phyloP scores from a whole-genome alignment of 2,113 vertebrate genomes.

The Xiphophorus maculatus region DNA sequence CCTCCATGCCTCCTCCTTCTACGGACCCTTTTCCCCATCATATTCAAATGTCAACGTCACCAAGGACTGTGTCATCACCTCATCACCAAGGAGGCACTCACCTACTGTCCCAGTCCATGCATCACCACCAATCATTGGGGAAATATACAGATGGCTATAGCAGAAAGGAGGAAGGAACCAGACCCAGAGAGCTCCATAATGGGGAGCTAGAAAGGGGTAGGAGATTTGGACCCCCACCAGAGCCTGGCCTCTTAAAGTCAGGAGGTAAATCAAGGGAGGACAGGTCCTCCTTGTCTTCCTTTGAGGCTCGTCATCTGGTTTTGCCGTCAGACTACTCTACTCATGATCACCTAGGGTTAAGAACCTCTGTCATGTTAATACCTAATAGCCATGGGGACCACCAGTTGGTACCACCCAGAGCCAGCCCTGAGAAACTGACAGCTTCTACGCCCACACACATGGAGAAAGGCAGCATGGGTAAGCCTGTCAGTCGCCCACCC shows the following conservation, averaged over 20 bases:
- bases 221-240: conserved; percentile 75
- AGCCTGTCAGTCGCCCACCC: conserved; percentile 82
- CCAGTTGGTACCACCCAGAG: conserved; percentile 76
- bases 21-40: conserved; percentile 82
- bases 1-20: conserved; percentile 84
- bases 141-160: conserved; percentile 85
- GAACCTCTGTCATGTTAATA: conserved; percentile 92
- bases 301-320: conserved; percentile 88
- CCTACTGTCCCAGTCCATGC: conserved; percentile 82
- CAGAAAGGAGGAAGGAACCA: conserved; percentile 83
- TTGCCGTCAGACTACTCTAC: conserved; percentile 86
- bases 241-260: conserved; percentile 64
- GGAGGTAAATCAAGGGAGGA: conserved; percentile 64
- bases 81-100: conserved; percentile 78
- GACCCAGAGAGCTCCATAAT: conserved; percentile 89
- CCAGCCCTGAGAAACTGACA: conserved; percentile 81
- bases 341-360: conserved; percentile 85
- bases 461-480: conserved; percentile 86
- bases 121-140: conserved; percentile 87
- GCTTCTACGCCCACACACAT: conserved; percentile 79
- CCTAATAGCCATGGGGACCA: conserved; percentile 87
- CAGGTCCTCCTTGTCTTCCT: conserved; percentile 78
- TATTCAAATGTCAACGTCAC: conserved; percentile 79
- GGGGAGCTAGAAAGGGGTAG: conserved; percentile 89
- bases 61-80: conserved; percentile 83